Percentiles rank a stretch among this genome's conserved stretches.
These are phyloP conservation scores for Trachythela sp. DNA, from an alignment of 64 coral and sea anemone genomes.

Conservation along the genomic window DNA sequence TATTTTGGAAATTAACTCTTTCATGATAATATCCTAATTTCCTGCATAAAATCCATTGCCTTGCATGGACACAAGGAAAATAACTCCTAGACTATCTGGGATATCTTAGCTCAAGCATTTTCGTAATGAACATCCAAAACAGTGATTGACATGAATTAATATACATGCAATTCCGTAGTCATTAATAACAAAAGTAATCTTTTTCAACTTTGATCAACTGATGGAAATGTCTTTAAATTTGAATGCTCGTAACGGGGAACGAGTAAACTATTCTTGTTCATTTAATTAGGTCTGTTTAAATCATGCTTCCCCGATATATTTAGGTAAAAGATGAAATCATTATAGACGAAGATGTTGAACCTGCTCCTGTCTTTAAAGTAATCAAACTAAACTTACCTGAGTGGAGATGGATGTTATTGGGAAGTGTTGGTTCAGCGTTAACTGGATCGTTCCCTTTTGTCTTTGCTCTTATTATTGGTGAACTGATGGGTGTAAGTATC, in stretches of 20 bases:
- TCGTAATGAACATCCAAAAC: too few species aligned
- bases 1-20: too few species aligned
- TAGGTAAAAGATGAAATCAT: slow-evolving; percentile 68
- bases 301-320: neutral
- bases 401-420: slow-evolving; percentile 60
- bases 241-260: too few species aligned
- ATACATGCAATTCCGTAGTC: too few species aligned
- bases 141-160: too few species aligned
- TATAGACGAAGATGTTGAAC: slow-evolving; percentile 73
- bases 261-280: too few species aligned
- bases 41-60: too few species aligned
- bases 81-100: too few species aligned
- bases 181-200: too few species aligned
- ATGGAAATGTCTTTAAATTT: neutral
- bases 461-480: slow-evolving; percentile 75
- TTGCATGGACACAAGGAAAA: too few species aligned
- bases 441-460: slow-evolving; percentile 81
- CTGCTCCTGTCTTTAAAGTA: slow-evolving; percentile 62
- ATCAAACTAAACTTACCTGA: slow-evolving; percentile 70
- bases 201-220: neutral
- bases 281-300: neutral
- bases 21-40: too few species aligned
- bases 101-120: too few species aligned
- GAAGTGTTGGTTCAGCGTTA: slow-evolving; percentile 47
- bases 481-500: slow-evolving; percentile 76